Evolutionary conservation across 2,888 invertebrate species (phyloP).

Genomic region (Hermodice carunculata): DNA sequence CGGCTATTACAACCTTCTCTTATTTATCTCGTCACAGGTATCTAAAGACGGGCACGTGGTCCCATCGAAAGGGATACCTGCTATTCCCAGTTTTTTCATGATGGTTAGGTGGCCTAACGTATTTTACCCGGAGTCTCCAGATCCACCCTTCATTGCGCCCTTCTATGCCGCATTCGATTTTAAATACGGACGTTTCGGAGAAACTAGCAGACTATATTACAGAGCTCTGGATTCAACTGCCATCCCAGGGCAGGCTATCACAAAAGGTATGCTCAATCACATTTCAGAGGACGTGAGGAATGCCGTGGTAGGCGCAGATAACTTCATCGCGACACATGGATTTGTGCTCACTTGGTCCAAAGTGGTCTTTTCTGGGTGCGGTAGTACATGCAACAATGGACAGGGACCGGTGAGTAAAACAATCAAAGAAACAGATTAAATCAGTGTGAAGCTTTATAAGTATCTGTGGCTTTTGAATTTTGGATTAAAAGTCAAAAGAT

Average conservation of each 20-base stretch:
- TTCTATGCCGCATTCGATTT: background rate
- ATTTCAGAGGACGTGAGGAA: constrained; percentile 65
- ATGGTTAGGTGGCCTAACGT: background rate
- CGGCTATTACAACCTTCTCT: no score
- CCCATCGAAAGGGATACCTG: background rate
- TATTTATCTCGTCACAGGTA: no score
- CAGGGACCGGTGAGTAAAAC: no score
- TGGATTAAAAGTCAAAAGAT: no score
- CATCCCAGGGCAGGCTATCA: background rate
- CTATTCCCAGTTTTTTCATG: background rate
- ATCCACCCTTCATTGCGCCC: constrained; percentile 3
- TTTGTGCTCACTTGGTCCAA: constrained; percentile 96
- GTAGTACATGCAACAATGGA: background rate
- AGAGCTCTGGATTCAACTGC: background rate
- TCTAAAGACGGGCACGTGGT: background rate
- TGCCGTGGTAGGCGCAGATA: constrained; percentile 89
- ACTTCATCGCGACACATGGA: constrained; percentile 91
- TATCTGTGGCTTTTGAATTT: no score
- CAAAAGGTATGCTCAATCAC: constrained; percentile 23
- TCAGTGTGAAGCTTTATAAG: no score
- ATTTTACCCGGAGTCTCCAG: background rate
- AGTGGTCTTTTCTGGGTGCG: constrained; percentile 30
- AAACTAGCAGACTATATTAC: background rate
- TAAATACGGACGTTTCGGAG: background rate
- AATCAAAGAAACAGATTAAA: no score